A percentile compares a stretch with the other conserved stretches of the same genome.
These are phyloP conservation scores for Microchirus variegatus DNA, from an alignment of 2,797 vertebrate genomes.

Conservation along the genomic window DNA sequence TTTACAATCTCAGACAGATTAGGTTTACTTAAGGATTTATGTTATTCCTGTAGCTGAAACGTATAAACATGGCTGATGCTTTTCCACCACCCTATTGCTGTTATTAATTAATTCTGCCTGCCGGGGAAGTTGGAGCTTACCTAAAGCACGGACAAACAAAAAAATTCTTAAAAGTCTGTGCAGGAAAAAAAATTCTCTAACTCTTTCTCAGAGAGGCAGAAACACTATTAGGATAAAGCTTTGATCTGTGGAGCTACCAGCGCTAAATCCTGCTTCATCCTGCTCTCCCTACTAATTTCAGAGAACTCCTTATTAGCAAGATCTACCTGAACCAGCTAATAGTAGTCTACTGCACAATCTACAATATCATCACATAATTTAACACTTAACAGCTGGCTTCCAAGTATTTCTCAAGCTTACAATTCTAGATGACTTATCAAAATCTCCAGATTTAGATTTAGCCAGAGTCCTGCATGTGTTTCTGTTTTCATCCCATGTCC, in stretches of 20 bases:
- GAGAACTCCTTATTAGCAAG: constrained; percentile 15
- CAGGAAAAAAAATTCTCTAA: constrained; percentile 31
- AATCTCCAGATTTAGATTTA: neutral
- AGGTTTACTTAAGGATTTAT: constrained; percentile 77
- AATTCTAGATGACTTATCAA: neutral
- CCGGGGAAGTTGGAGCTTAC: constrained; percentile 3
- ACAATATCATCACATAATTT: neutral
- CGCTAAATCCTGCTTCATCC: constrained; percentile 1
- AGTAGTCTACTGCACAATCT: too few species aligned
- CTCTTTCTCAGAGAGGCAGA: constrained; percentile 21
- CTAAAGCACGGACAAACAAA: constrained; percentile 45
- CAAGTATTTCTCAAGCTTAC: neutral
- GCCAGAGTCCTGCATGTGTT: constrained; percentile 4
- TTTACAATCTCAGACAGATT: constrained; percentile 80
- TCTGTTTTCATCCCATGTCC: constrained; percentile 19
- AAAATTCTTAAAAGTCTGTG: constrained; percentile 20
- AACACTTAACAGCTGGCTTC: too few species aligned
- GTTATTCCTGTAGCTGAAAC: constrained; percentile 70
- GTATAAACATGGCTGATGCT: constrained; percentile 67
- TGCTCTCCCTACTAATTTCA: constrained; percentile 27
- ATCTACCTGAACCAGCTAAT: neutral
- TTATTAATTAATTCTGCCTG: constrained; percentile 51
- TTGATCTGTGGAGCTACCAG: neutral
- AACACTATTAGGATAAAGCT: constrained; percentile 4
- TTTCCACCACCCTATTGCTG: constrained; percentile 42